Percentiles rank a stretch among this genome's conserved stretches.
Conservation (phyloP, 2,888 invertebrate species). For the Temnothorax ravouxi region DNA sequence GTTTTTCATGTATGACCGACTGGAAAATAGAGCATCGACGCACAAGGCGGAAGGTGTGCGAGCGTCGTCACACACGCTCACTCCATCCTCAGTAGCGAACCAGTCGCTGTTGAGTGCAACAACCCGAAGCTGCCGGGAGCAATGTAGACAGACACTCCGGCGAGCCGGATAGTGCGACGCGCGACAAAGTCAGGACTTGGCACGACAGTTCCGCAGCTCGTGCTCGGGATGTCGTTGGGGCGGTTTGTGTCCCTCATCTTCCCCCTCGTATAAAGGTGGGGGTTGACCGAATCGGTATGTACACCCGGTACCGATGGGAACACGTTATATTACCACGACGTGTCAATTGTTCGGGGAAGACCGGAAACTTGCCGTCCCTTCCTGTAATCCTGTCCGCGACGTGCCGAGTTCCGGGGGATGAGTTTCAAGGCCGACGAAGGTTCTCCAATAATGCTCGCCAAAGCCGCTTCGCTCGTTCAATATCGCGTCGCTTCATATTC, state of each 20-base stretch:
- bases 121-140: constrained; percentile 61
- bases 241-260: constrained; percentile 34
- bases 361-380: constrained; percentile 73
- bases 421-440: constrained; percentile 72
- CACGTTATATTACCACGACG: constrained; percentile 76
- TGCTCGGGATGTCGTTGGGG: constrained; percentile 69
- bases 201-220: constrained; percentile 75
- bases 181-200: constrained; percentile 78
- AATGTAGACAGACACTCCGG: constrained; percentile 56
- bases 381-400: constrained; percentile 69
- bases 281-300: constrained; percentile 17
- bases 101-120: constrained; percentile 54
- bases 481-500: constrained; percentile 43
- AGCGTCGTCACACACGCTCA: constrained; percentile 71
- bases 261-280: neutral
- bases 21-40: constrained; percentile 58
- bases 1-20: constrained; percentile 37
- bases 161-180: constrained; percentile 65
- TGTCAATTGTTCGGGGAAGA: constrained; percentile 80
- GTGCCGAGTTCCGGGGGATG: constrained; percentile 48
- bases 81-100: constrained; percentile 68
- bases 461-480: neutral
- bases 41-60: constrained; percentile 52
- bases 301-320: constrained; percentile 46
- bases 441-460: constrained; percentile 63